Conservation (phyloP, 2,888 invertebrate genomes). For the Apotomis capreana region DNA sequence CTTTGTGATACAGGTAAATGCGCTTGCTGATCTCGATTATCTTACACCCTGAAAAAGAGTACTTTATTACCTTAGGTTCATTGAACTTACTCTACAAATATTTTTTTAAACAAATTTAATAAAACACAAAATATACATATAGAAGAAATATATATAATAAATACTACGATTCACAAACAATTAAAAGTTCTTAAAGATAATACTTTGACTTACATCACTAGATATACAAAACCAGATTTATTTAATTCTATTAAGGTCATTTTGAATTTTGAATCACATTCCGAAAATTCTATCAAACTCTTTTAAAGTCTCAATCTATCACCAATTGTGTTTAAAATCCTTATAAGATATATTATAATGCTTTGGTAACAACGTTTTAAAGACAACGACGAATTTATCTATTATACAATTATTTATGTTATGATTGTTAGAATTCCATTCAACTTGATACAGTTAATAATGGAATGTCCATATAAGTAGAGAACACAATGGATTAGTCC, state of each 20-base stretch:
- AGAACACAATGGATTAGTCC: conserved; percentile 15
- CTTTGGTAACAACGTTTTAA: conserved; percentile 37
- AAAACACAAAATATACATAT: conserved; percentile 10
- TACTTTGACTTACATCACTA: conserved; percentile 31
- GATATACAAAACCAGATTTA: conserved; percentile 23
- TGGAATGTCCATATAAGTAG: conserved; percentile 33
- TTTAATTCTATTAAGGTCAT: conserved; percentile 33
- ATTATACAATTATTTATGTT: conserved; percentile 12
- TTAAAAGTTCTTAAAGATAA: conserved; percentile 21
- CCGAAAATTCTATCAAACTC: conserved; percentile 33
- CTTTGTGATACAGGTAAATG: conserved; percentile 20
- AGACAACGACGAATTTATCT: conserved; percentile 15
- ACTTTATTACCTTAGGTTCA: neutral
- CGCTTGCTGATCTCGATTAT: conserved; percentile 38
- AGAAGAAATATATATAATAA: conserved; percentile 30
- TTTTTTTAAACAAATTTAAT: neutral
- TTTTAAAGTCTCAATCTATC: conserved; percentile 37
- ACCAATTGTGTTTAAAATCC: conserved; percentile 29
- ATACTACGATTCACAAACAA: conserved; percentile 30
- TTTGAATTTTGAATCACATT: conserved; percentile 41
- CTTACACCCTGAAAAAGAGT: conserved; percentile 24
- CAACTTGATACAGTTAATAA: conserved; percentile 19
- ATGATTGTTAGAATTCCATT: conserved; percentile 18
- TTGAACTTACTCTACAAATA: neutral
- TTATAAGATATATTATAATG: conserved; percentile 27